Base-by-base conservation (phyloP, 2,113 vertebrate species). In the Pangasianodon gigas region DNA sequence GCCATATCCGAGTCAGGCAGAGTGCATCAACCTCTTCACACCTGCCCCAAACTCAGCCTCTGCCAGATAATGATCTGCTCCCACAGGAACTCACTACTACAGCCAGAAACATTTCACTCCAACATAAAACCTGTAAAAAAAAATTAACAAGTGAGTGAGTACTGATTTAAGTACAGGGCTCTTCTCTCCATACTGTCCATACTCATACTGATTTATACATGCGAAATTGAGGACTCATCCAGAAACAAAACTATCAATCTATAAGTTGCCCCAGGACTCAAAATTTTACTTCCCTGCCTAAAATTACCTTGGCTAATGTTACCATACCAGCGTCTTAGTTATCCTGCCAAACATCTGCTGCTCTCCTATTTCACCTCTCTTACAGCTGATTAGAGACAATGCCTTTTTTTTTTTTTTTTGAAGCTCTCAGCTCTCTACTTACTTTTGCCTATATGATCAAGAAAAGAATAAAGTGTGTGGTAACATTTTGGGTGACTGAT, bases 1-100 rank as follows among this genome's bases (percentile, higher is more conserved):
- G 91, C 89, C 89, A 92, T 90, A 90, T 90, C 87, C 51, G 80
- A 90, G 88, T 92, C 62, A 80, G 67, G 67, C 86, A 60, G 62
- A 86, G 77, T 80, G 75, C 62, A 84, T 89, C 80, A 77, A 52
- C 89, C 52, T 89, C 83, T 86, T 74, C 74, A 86, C 91, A 92
- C 91, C 91, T 92, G 93, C 86, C 90, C 83, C 75, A 89, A 90
- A 85, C 90, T 71, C 86, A 90, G 62, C 77, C 85, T 54, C 77
- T 88, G 81, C 84, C 91, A 91, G 58, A 84, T 84, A 81, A 37
- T 71, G 52, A 90, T 88, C 87, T 88, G 86, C 80, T 54, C 65
- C 89, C 32, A 89, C 77, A 87, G 87, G 80, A 91, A 81, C 77
- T 87, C 62, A 46, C 65, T 82, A 75, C 52, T 54, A 86, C 56